Percentiles rank a stretch among this genome's conserved stretches.
Conservation (phyloP, 2,888 invertebrate genomes). For the Pammene fasciana region DNA sequence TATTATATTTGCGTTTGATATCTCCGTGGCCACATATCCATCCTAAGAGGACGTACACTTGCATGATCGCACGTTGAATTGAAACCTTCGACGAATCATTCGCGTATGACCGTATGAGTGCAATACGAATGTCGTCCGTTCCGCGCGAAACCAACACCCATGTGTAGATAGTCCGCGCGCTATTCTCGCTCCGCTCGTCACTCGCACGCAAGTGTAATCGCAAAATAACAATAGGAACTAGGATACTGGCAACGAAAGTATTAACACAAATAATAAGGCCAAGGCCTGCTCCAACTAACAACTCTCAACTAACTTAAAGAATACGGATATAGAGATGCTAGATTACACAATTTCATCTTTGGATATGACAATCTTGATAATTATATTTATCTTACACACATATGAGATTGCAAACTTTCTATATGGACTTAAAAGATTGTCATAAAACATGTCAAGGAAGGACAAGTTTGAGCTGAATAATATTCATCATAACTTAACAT, state of each 20-base stretch:
- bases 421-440: slow-evolving; percentile 12
- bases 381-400: slow-evolving; percentile 11
- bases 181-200: too few relatives aligned
- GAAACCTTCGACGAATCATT: too few relatives aligned
- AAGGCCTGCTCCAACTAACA: slow-evolving; percentile 36
- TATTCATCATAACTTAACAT: slow-evolving; percentile 26
- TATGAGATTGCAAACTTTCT: slow-evolving; percentile 1
- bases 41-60: too few relatives aligned
- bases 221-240: neutral
- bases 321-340: slow-evolving; percentile 32
- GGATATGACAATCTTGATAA: slow-evolving; percentile 32
- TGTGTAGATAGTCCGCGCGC: too few relatives aligned
- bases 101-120: too few relatives aligned
- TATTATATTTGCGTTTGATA: slow-evolving; percentile 22
- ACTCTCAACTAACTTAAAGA: slow-evolving; percentile 27
- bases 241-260: slow-evolving; percentile 3
- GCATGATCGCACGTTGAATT: too few relatives aligned
- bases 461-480: slow-evolving; percentile 51
- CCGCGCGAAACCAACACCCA: too few relatives aligned
- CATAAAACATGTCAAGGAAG: slow-evolving; percentile 46
- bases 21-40: slow-evolving; percentile 7
- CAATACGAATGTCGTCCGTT: too few relatives aligned
- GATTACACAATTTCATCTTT: slow-evolving; percentile 32
- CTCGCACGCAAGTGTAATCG: too few relatives aligned
- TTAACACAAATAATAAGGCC: slow-evolving; percentile 26